Evolutionary conservation across 1,140 invertebrate genomes (phyloP).

Genomic region (Trichonephila clavipes): DNA sequence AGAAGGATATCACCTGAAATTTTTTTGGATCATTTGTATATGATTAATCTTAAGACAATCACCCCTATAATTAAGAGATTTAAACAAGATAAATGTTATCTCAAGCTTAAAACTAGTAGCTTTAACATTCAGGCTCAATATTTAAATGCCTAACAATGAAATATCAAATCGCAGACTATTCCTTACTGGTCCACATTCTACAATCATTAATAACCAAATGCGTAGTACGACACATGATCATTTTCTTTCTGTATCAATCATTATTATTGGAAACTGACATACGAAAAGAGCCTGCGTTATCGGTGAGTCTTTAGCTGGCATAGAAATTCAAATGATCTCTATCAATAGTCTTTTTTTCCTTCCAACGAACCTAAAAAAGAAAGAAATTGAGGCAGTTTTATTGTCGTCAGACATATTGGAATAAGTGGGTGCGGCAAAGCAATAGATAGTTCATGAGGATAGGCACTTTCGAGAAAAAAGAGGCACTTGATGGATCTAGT

Average conservation of each 20-base stretch:
- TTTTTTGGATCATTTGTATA: too few species aligned
- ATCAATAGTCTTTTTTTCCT: not conserved
- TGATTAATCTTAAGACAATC: too few species aligned
- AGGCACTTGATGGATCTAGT: constrained; percentile 62
- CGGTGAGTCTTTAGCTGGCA: not conserved
- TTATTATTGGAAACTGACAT: not conserved
- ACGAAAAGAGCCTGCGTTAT: not conserved
- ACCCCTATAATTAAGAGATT: too few species aligned
- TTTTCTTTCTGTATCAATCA: not conserved
- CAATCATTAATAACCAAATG: too few species aligned
- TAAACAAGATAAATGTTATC: too few species aligned
- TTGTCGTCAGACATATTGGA: constrained; percentile 53
- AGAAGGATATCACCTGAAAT: too few species aligned
- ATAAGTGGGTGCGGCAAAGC: constrained; percentile 59
- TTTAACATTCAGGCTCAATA: too few species aligned
- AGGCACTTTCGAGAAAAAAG: not conserved
- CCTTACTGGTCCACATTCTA: too few species aligned
- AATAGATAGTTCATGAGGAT: not conserved
- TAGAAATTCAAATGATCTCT: constrained; percentile 31
- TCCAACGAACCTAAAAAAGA: not conserved
- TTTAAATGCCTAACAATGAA: too few species aligned
- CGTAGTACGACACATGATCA: too few species aligned
- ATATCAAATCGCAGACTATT: too few species aligned
- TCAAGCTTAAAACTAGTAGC: too few species aligned
- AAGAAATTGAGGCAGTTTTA: not conserved